A percentile compares a stretch with the other conserved stretches of the same genome.
phyloP scores from a whole-genome alignment of 2,888 invertebrate species.

The Mesorhabditis spiculigera region DNA sequence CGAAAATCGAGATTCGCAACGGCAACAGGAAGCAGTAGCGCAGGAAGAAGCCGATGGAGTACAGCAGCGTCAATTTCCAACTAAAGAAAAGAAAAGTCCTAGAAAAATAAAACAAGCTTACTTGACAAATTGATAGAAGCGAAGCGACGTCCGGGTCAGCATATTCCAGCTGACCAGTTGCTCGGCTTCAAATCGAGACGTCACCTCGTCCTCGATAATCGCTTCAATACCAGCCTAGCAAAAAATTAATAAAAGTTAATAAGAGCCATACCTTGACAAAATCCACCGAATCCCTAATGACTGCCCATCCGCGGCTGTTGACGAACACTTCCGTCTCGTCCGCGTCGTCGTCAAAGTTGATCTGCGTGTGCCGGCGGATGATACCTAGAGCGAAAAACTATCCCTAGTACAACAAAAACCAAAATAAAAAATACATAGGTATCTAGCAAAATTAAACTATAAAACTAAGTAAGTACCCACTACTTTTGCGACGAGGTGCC shows the following conservation, averaged over 20 bases:
- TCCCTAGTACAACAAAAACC: not conserved
- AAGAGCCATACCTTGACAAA: constrained; percentile 41
- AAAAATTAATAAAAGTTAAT: not conserved
- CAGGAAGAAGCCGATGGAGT: constrained; percentile 87
- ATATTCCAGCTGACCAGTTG: constrained; percentile 82
- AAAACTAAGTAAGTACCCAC: not conserved
- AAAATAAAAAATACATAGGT: not conserved
- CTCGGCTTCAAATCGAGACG: constrained; percentile 92
- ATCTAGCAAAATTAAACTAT: constrained; percentile 8
- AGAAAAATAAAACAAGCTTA: constrained; percentile 16
- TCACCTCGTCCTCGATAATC: constrained; percentile 97
- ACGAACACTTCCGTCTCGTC: constrained; percentile 39
- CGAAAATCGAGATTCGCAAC: constrained; percentile 62
- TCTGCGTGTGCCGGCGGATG: constrained; percentile 40
- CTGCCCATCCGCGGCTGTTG: constrained; percentile 51
- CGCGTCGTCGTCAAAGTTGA: constrained; percentile 40
- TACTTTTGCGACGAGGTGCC: not conserved
- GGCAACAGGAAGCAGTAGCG: constrained; percentile 88
- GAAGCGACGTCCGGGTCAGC: constrained; percentile 70
- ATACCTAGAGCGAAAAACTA: constrained; percentile 24
- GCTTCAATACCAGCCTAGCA: constrained; percentile 77
- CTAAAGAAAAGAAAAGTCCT: constrained; percentile 47
- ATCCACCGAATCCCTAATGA: constrained; percentile 49
- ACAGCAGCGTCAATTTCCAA: constrained; percentile 77
- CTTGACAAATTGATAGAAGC: constrained; percentile 54